These are phyloP conservation scores for Hemicrepidius hirtus DNA, from an alignment of 2,888 invertebrate species.

Conservation along the genomic window DNA sequence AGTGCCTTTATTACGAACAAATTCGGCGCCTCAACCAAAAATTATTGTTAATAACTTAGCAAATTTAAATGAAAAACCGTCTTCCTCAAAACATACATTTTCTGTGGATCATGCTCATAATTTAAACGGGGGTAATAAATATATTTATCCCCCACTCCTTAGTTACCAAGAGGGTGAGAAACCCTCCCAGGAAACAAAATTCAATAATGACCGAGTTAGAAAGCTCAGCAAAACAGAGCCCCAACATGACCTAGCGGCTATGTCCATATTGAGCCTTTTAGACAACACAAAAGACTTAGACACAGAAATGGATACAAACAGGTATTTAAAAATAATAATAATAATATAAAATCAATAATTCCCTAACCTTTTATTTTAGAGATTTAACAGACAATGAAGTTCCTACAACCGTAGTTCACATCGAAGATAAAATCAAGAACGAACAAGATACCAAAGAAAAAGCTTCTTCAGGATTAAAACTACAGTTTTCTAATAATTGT, in stretches of 20 bases:
- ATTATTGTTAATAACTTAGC: conserved; percentile 7
- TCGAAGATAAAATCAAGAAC: conserved; percentile 24
- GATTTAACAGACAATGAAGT: conserved; percentile 32
- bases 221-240: conserved; percentile 49
- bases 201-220: background rate
- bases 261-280: conserved; percentile 77
- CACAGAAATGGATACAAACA: conserved; percentile 77
- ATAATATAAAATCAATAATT: conserved; percentile 4
- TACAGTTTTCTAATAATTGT: conserved; percentile 39
- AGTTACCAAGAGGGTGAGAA: conserved; percentile 39
- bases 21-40: conserved; percentile 33
- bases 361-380: conserved; percentile 36
- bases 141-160: conserved; percentile 40
- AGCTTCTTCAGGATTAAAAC: background rate
- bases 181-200: conserved; percentile 2
- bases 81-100: background rate
- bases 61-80: background rate
- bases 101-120: conserved; percentile 43
- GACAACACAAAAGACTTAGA: conserved; percentile 76
- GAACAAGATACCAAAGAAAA: conserved; percentile 22
- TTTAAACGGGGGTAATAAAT: conserved; percentile 18
- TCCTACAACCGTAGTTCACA: conserved; percentile 14
- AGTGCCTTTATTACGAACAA: conserved; percentile 38
- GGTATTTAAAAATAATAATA: conserved; percentile 69
- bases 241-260: conserved; percentile 70